Evolutionary conservation across 2,113 vertebrate species (phyloP), one percentile per base, ranked within the genome.

Genomic region (Labrus mixtus): DNA sequence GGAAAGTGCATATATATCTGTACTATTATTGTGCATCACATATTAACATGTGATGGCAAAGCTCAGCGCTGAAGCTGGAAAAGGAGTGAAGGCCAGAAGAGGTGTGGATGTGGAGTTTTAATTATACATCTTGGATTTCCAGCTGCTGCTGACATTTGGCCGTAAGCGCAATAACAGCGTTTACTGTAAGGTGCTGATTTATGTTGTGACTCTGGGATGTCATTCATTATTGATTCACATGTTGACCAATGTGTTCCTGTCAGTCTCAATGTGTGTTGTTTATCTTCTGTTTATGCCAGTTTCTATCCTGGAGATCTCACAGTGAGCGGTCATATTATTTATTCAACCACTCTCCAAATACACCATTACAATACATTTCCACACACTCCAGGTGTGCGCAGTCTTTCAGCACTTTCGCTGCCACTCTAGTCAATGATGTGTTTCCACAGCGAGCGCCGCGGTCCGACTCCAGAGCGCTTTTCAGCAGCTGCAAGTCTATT

Each of bases 91-190:
- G 22, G 29, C 48, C 48, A 22, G 1, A 37, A n/a, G 20, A 61
- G 23, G n/a, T 53, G 37, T 64, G 11, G 6, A 55, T 15, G 45
- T 59, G 22, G 64, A 46, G 22, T 19, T 50, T 73, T 72, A 63
- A 76, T 84, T 68, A 76, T 10, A 60, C 19, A 37, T 51, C 22
- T 69, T 65, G 39, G 11, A 55, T 65, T 79, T 79, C 25, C 45
- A 41, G 43, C 58, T n/a, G 12, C 10, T 25, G 29, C 20, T 81
- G 79, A 53, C 62, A 82, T 79, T 58, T 55, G 51, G 61, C 56
- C 16, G 53, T 37, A 6, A 67, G 37, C 74, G 46, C 17, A 73
- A 36, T 41, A 69, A 65, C 72, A 55, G 6, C 66, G 64, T 70
- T 67, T 9, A 53, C 57, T 41, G 20, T 67, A 54, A 29, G 29